Evolutionary conservation across 2,888 invertebrate genomes (phyloP).

Genomic region (Torymus auratus): DNA sequence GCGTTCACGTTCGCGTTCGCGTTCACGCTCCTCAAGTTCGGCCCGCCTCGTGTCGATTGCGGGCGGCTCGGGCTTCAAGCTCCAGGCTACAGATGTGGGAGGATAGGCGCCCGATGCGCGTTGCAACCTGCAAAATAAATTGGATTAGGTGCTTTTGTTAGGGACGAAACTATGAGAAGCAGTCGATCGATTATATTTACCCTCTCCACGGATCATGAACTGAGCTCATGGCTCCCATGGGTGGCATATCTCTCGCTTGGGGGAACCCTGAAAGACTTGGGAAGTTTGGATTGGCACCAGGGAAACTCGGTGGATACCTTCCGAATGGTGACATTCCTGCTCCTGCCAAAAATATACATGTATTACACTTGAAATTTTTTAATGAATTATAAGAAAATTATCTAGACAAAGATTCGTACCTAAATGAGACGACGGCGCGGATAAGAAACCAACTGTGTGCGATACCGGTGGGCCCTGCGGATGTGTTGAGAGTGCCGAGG

Average conservation of each 20-base stretch:
- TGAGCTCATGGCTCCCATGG: conserved; percentile 75
- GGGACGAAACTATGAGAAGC: background rate
- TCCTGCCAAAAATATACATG: conserved; percentile 71
- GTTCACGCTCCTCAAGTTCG: conserved; percentile 79
- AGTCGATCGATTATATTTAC: conserved; percentile 70
- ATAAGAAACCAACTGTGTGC: conserved; percentile 82
- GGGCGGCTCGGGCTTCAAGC: conserved; percentile 82
- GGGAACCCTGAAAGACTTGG: conserved; percentile 85
- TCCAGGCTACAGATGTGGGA: conserved; percentile 80
- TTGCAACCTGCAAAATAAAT: conserved; percentile 76
- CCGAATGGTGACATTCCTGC: conserved; percentile 89
- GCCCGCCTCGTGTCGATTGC: conserved; percentile 79
- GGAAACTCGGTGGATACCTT: conserved; percentile 85
- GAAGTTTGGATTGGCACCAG: conserved; percentile 82
- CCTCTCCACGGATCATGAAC: conserved; percentile 85
- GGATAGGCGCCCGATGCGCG: conserved; percentile 81
- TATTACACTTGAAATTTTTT: conserved; percentile 14
- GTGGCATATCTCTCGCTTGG: conserved; percentile 80
- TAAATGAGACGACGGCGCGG: conserved; percentile 83
- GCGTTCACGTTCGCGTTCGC: conserved; percentile 74
- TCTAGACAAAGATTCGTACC: conserved; percentile 77
- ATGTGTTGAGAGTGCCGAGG: conserved; percentile 77
- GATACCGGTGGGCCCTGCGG: conserved; percentile 82
- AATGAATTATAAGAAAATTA: too few species aligned
- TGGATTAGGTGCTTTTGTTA: background rate